These are phyloP conservation scores for Eidolon dupreanum DNA, from an alignment of 2,797 vertebrate species.

Conservation along the genomic window DNA sequence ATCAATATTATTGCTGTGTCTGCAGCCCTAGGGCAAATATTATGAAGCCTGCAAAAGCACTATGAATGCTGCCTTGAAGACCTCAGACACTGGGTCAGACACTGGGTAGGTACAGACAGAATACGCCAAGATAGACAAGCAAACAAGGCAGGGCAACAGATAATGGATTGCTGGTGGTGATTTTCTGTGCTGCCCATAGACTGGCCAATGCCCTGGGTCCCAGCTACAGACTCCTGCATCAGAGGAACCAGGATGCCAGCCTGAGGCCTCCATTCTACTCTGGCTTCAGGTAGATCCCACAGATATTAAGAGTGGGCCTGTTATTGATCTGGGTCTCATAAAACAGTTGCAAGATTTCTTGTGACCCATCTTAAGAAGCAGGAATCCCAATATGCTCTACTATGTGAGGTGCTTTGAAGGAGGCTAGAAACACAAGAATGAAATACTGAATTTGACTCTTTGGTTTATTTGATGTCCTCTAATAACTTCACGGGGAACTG, in stretches of 20 bases:
- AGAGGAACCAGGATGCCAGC: not conserved
- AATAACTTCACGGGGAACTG: not conserved
- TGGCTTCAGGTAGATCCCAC: not conserved
- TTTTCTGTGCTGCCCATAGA: not conserved
- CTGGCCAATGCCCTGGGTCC: rapidly evolving
- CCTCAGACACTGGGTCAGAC: too few relatives aligned
- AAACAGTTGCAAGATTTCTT: not conserved
- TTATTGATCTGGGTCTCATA: not conserved
- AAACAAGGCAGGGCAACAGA: not conserved
- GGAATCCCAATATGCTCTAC: not conserved
- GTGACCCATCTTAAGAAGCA: not conserved
- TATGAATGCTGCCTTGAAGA: not conserved
- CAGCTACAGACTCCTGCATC: not conserved
- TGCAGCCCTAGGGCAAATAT: not conserved
- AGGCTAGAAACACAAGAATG: not conserved
- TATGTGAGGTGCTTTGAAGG: not conserved
- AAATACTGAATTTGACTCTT: not conserved
- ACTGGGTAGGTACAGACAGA: not conserved
- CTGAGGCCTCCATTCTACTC: not conserved
- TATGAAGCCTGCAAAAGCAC: not conserved
- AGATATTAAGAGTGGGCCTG: not conserved
- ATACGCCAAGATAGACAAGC: not conserved
- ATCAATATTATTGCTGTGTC: not conserved
- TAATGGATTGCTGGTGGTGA: not conserved
- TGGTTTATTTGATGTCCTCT: not conserved